Evolutionary conservation across 2,797 vertebrate genomes (phyloP), one percentile per base, ranked within the genome.

Genomic region (Myioborus melanocephalus): DNA sequence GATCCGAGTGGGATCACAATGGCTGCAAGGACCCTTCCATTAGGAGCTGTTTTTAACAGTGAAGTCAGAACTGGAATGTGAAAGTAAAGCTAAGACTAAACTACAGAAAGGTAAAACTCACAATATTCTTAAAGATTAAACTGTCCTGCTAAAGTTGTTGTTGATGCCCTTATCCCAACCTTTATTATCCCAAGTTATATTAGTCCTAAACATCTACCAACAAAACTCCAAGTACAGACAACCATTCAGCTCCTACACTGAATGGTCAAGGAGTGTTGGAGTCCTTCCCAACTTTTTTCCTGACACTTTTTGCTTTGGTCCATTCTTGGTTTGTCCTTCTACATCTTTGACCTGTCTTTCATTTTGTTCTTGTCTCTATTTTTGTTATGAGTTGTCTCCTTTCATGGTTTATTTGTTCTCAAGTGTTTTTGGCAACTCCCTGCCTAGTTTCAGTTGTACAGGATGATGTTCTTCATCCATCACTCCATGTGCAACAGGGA

Each of bases 141-240:
- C 10, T 56, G 14, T 27, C 15, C 28, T 4, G 1, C 34, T 56
- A 0, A 47, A 81, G 30, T 52, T 75, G 17, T 46, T 27, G n/a
- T 26, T 68, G 47, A 9, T n/a, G 21, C 46, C 30, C 24, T 4
- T 18, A 63, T 63, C 35, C 47, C 70, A 49, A 6, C 1, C 15
- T 19, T 3, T 8, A 6, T 10, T 22, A 52, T 35, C 46, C 57
- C 37, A 64, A 50, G 1, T 55, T 44, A 10, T 5, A 10, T 35
- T 57, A 41, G 46, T 66, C n/a, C 56, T 16, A 37, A 72, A 55
- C 5, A n/a, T 41, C 22, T 9, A 9, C n/a, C 13, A 10, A 3
- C 41, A 34, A 8, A 76, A 6, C 18, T 41, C 14, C 0, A 0
- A 3, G 15, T 3, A 17, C 0, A 0, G 26, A 8, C 37, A 32